Conservation (phyloP, 2,888 invertebrate species). For the Eucriotettix oculatus region DNA sequence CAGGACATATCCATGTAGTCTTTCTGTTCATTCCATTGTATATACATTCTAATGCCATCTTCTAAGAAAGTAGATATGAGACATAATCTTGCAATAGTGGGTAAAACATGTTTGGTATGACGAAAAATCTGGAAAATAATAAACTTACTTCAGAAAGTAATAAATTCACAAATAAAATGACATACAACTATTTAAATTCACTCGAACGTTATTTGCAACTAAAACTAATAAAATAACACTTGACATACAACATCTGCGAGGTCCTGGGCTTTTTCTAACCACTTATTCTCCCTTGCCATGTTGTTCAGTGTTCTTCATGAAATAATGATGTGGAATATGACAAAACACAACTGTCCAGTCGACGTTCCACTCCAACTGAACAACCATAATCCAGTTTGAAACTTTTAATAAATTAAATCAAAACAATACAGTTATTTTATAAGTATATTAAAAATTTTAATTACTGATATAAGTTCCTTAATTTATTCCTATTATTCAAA, state of each 20-base stretch:
- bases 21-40: constrained; percentile 93
- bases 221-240: background rate
- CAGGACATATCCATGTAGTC: constrained; percentile 97
- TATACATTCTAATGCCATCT: constrained; percentile 98
- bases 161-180: background rate
- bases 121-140: constrained; percentile 57
- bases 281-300: background rate
- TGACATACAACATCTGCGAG: background rate
- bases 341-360: constrained; percentile 10
- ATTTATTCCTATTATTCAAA: too few species aligned
- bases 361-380: too few species aligned
- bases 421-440: too few species aligned
- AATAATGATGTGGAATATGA: constrained; percentile 13
- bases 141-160: background rate
- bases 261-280: background rate
- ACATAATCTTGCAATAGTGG: constrained; percentile 89
- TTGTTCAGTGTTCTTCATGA: background rate
- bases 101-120: constrained; percentile 80
- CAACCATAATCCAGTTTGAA: too few species aligned
- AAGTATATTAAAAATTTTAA: too few species aligned
- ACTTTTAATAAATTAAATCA: too few species aligned
- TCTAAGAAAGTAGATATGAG: constrained; percentile 97
- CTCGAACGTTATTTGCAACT: background rate
- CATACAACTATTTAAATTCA: background rate
- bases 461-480: too few species aligned